Conservation (phyloP, 1,140 invertebrate genomes). For the Heliconius himera region DNA sequence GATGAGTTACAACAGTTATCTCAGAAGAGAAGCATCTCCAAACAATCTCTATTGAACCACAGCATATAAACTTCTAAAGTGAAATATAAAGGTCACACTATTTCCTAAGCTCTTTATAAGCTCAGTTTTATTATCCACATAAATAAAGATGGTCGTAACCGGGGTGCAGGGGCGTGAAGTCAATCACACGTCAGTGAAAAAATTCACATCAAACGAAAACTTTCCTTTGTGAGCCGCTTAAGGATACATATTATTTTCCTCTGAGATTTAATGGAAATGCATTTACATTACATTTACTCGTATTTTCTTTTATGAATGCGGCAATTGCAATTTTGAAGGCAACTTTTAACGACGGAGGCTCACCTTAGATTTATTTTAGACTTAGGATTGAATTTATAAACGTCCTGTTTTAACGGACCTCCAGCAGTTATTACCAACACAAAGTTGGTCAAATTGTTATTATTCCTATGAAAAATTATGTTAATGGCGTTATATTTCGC, state of each 20-base stretch:
- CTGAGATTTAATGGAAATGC: constrained; percentile 28
- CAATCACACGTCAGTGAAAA: constrained; percentile 30
- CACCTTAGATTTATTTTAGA: not conserved
- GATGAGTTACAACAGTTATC: not conserved
- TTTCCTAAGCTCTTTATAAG: not conserved
- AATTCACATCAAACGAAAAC: constrained; percentile 27
- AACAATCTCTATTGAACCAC: not conserved
- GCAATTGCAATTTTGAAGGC: not conserved
- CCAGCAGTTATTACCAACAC: too few relatives aligned
- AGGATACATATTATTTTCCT: constrained; percentile 34
- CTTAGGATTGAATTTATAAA: not conserved
- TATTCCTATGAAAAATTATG: too few relatives aligned
- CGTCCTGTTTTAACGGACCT: too few relatives aligned
- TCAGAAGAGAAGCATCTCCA: not conserved
- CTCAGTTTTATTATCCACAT: constrained; percentile 22
- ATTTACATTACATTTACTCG: constrained; percentile 19
- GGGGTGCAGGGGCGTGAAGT: constrained; percentile 9
- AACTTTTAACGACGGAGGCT: not conserved
- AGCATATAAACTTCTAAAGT: not conserved
- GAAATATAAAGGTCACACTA: not conserved
- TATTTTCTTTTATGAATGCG: constrained; percentile 1
- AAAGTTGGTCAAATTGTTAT: too few relatives aligned
- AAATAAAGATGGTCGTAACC: constrained; percentile 18
- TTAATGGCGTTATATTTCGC: too few relatives aligned
- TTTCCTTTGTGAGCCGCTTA: constrained; percentile 29